Evolutionary conservation across 2,113 vertebrate species (phyloP).

Genomic region (Gobiocypris rarus): DNA sequence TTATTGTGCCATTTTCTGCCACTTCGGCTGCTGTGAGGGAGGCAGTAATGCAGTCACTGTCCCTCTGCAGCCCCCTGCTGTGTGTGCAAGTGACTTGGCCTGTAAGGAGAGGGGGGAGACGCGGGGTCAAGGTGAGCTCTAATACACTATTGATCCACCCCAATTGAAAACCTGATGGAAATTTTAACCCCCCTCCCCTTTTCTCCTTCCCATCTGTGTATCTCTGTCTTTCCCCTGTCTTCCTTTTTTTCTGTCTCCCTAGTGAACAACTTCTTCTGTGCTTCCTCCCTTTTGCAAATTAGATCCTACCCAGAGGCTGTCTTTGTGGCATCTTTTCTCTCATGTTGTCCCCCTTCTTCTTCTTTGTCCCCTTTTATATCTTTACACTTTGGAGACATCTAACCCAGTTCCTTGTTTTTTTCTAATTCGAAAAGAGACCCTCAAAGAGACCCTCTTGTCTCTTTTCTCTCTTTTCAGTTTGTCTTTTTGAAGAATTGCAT

Average conservation of each 20-base stretch:
- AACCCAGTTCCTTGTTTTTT: neutral
- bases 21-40: constrained; percentile 78
- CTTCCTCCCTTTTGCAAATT: constrained; percentile 49
- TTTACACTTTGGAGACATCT: constrained; percentile 20
- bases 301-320: constrained; percentile 45
- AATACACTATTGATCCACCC: constrained; percentile 86
- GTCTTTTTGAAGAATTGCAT: constrained; percentile 69
- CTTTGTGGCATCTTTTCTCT: constrained; percentile 57
- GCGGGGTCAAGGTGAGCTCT: constrained; percentile 85
- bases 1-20: constrained; percentile 85
- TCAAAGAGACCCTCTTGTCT: neutral
- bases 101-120: constrained; percentile 72
- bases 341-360: constrained; percentile 60
- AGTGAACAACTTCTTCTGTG: constrained; percentile 46
- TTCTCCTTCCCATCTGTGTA: constrained; percentile 51
- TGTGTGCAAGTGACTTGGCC: constrained; percentile 80
- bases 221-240: constrained; percentile 55
- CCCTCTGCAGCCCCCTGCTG: constrained; percentile 76
- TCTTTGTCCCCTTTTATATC: constrained; percentile 59
- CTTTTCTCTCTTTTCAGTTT: constrained; percentile 71
- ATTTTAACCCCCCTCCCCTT: constrained; percentile 76
- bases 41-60: constrained; percentile 79
- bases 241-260: constrained; percentile 48
- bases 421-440: neutral
- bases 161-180: constrained; percentile 88